These are phyloP conservation scores for Cinclus cinclus DNA, from an alignment of 2,113 vertebrate genomes.

Conservation along the genomic window DNA sequence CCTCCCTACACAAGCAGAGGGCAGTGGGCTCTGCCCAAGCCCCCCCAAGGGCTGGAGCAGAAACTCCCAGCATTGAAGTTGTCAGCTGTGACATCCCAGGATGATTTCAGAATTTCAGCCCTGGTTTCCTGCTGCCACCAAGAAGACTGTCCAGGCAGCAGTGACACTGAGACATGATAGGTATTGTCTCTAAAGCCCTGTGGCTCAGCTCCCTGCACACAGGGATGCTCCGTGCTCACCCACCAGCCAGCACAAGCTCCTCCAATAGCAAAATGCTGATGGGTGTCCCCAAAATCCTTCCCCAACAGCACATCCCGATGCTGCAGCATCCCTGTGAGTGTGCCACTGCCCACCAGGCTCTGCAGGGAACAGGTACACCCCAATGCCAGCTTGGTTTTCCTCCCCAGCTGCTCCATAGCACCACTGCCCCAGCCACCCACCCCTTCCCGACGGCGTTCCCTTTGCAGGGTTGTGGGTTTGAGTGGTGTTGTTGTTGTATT, in stretches of 20 bases:
- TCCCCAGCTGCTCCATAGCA: not conserved
- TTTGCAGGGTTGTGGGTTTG: not conserved
- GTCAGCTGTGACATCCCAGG: fast-evolving
- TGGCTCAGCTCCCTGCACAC: not conserved
- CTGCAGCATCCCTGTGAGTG: not conserved
- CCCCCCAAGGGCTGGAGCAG: not conserved
- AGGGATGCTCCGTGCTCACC: not conserved
- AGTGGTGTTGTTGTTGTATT: not conserved
- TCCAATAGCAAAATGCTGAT: not conserved
- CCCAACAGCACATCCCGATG: not conserved
- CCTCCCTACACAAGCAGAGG: not conserved
- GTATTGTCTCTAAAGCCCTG: fast-evolving
- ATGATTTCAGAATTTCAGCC: not conserved
- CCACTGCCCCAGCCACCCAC: not conserved
- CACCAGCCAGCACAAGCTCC: fast-evolving
- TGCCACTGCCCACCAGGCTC: not conserved
- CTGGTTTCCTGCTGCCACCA: not conserved
- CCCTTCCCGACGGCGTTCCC: not conserved
- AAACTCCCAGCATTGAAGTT: not conserved
- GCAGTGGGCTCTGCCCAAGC: not conserved
- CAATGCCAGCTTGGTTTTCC: not conserved
- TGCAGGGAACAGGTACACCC: not conserved
- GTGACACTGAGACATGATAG: fast-evolving
- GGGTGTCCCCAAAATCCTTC: not conserved
- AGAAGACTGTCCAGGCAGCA: not conserved